phyloP scores from a whole-genome alignment of 2,797 vertebrate genomes.

The Rhinophrynus dorsalis region DNA sequence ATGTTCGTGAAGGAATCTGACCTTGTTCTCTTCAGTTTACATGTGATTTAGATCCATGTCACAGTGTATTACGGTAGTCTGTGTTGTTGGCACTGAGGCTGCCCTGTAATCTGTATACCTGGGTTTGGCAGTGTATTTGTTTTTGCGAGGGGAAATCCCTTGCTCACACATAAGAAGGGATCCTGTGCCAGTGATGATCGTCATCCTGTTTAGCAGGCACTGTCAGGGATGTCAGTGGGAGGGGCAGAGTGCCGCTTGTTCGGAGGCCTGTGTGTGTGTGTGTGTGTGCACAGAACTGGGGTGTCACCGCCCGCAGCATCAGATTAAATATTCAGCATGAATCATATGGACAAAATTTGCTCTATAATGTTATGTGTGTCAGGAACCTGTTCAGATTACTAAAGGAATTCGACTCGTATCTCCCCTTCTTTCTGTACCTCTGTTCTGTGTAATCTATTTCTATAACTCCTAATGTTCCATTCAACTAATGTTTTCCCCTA shows the following conservation, averaged over 20 bases:
- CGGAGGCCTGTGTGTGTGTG: not conserved
- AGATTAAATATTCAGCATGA: constrained; percentile 1
- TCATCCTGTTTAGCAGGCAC: constrained; percentile 22
- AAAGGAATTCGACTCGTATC: too few relatives aligned
- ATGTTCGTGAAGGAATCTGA: too few relatives aligned
- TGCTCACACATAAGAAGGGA: constrained; percentile 28
- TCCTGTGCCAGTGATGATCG: constrained; percentile 35
- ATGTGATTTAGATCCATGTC: too few relatives aligned
- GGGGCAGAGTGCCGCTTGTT: constrained; percentile 10
- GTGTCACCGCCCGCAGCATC: constrained; percentile 9
- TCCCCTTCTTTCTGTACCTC: too few relatives aligned
- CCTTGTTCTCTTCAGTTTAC: too few relatives aligned
- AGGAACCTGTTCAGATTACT: not conserved
- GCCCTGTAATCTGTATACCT: constrained; percentile 40
- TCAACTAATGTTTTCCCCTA: not conserved
- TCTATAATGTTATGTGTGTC: constrained; percentile 2
- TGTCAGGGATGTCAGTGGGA: constrained; percentile 8
- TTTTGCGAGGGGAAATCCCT: constrained; percentile 43
- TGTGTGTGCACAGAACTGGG: not conserved
- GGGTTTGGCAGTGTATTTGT: constrained; percentile 35
- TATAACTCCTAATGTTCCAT: not conserved
- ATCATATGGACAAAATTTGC: constrained; percentile 9
- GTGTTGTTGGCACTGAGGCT: constrained; percentile 29
- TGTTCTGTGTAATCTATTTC: too few relatives aligned
- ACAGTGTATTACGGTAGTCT: too few relatives aligned